Evolutionary conservation across 2,113 vertebrate genomes (phyloP), one percentile per base, ranked within the genome.

Genomic region (Solenodon paradoxus): DNA sequence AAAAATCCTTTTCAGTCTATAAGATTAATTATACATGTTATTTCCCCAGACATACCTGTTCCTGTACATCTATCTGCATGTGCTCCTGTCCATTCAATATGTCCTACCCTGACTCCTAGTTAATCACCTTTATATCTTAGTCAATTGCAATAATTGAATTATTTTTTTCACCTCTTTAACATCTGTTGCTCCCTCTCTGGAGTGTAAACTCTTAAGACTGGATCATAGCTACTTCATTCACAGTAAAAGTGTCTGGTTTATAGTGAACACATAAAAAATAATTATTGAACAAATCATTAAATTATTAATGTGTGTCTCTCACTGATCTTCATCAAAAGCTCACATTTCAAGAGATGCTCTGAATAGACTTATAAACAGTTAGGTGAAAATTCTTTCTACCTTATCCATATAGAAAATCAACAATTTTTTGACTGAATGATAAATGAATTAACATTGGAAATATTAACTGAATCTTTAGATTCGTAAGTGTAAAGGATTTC

Each of bases 21-120:
- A 40, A 28, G 2, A 16, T 59, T 57, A 17, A 71, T 15, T 77
- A 51, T 57, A 74, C 75, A 85, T 53, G 4, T 53, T 47, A 0
- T 19, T 9, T 13, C 5, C 7, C 0, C 7, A 8, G 20, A 57
- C 0, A n/a, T 22, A 53, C 7, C 0, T 26, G 17, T 57, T 1
- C 11, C 5, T 57, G 0, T 11, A 15, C 32, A 87, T 71, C 12
- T 51, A 2, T 26, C 30, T 90, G 4, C 30, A n/a, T 45, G 10
- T 2, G 6, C 17, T 32, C 64, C 17, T 12, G 66, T 2, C 9
- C 16, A 55, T 57, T 69, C 24, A 75, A 0, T 69, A 40, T 24
- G 16, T 68, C 75, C 28, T 32, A 26, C 32, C 1, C 16, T 13
- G 12, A 40, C 28, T 47, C 61, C 13, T 30, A 2, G 5, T 2